These are phyloP conservation scores for Progne subis DNA, from an alignment of 2,113 vertebrate genomes.

Conservation along the genomic window DNA sequence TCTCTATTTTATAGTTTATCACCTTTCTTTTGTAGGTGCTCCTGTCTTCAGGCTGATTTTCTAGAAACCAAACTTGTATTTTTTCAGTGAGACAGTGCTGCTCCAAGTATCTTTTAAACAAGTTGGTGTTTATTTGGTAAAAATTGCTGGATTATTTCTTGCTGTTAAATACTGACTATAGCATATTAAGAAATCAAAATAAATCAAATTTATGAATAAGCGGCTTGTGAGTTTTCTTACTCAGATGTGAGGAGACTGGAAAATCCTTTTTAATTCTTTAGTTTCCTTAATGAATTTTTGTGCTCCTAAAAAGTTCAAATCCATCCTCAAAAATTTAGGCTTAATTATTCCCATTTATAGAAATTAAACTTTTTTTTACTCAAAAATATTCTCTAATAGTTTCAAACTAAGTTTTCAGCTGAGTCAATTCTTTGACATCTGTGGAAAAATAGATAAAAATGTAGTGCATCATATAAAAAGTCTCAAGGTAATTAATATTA, in stretches of 20 bases:
- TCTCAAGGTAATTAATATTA: not conserved
- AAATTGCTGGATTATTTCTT: not conserved
- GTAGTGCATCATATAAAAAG: not conserved
- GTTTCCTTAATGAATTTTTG: not conserved
- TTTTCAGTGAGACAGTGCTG: not conserved
- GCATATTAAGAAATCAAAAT: not conserved
- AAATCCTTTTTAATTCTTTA: not conserved
- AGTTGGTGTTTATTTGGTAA: not conserved
- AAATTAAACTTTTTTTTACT: not conserved
- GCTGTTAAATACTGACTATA: not conserved
- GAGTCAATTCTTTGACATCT: not conserved
- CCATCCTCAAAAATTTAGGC: not conserved
- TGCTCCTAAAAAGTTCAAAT: not conserved
- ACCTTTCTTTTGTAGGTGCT: not conserved
- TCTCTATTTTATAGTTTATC: not conserved
- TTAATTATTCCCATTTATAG: not conserved
- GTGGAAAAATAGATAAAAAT: not conserved
- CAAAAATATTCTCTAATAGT: not conserved
- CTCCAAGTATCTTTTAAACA: not conserved
- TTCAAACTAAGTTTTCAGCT: not conserved
- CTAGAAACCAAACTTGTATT: not conserved
- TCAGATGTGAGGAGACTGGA: not conserved
- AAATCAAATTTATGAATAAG: not conserved
- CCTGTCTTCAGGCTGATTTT: not conserved
- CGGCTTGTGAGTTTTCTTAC: not conserved